Evolutionary conservation across 2,113 vertebrate species (phyloP).

Genomic region (Carlito syrichta): DNA sequence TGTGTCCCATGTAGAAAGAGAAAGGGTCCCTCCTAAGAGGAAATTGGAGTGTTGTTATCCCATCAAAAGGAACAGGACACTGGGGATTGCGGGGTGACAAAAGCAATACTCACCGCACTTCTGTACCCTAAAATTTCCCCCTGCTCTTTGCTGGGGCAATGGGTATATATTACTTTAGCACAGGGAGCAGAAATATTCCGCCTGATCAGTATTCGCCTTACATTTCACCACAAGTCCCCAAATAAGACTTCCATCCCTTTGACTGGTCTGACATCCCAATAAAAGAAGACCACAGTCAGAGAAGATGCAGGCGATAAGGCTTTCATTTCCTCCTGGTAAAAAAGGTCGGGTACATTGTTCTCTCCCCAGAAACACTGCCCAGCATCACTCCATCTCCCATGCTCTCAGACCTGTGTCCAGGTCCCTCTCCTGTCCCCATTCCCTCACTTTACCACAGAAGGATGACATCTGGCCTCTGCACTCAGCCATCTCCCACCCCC

Average conservation of each 20-base stretch:
- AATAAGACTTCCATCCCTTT: background rate
- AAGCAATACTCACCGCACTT: background rate
- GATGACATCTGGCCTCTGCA: background rate
- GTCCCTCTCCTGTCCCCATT: accelerated
- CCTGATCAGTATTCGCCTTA: too few species aligned
- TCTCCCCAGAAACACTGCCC: accelerated
- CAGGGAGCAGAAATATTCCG: background rate
- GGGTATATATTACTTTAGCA: background rate
- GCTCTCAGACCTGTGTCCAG: background rate
- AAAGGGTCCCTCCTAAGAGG: background rate
- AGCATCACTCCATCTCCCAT: accelerated
- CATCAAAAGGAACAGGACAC: background rate
- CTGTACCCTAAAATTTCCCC: background rate
- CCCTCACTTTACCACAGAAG: background rate
- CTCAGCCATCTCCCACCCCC: background rate
- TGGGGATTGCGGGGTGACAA: background rate
- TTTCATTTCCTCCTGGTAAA: background rate
- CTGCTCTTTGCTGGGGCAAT: background rate
- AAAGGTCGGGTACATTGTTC: background rate
- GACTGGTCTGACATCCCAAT: background rate
- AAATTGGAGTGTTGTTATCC: background rate
- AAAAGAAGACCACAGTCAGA: accelerated
- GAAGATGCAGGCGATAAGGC: background rate
- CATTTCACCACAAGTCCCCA: too few species aligned
- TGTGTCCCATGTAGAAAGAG: background rate